Percentiles rank a stretch among this genome's conserved stretches.
phyloP scores from a whole-genome alignment of 2,888 invertebrate species.

The Drosophila infuscata region DNA sequence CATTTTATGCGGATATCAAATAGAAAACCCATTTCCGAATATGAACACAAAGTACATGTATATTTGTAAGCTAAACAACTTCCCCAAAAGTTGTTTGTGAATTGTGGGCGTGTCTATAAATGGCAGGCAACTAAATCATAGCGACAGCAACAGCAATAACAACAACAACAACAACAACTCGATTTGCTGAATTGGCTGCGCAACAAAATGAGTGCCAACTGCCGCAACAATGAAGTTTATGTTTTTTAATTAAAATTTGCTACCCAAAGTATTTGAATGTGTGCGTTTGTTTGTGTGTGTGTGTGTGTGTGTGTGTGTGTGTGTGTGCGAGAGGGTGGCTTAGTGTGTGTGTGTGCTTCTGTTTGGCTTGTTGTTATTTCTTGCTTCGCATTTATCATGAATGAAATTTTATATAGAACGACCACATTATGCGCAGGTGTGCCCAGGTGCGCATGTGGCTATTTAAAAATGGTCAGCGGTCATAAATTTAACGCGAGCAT shows the following conservation, averaged over 20 bases:
- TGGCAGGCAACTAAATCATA: constrained; percentile 57
- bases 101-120: constrained; percentile 36
- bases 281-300: constrained; percentile 13
- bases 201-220: constrained; percentile 69
- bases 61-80: constrained; percentile 39
- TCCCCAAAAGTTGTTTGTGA: constrained; percentile 7
- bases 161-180: constrained; percentile 15
- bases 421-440: constrained; percentile 80
- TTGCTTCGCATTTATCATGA: constrained; percentile 63
- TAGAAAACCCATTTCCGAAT: constrained; percentile 23
- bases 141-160: constrained; percentile 33
- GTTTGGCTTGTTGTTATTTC: constrained; percentile 50
- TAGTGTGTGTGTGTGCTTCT: constrained; percentile 27
- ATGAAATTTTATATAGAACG: constrained; percentile 67
- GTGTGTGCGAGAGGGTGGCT: constrained; percentile 3
- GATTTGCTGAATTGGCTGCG: constrained; percentile 43
- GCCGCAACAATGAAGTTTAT: constrained; percentile 70
- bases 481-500: constrained; percentile 67
- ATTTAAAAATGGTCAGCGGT: constrained; percentile 78
- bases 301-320: constrained; percentile 6
- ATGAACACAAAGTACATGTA: constrained; percentile 19
- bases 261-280: constrained; percentile 58
- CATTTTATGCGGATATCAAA: constrained; percentile 55
- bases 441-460: constrained; percentile 78
- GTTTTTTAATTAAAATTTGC: constrained; percentile 77